phyloP scores from a whole-genome alignment of 2,888 invertebrate species.

The Drosophila colorata region DNA sequence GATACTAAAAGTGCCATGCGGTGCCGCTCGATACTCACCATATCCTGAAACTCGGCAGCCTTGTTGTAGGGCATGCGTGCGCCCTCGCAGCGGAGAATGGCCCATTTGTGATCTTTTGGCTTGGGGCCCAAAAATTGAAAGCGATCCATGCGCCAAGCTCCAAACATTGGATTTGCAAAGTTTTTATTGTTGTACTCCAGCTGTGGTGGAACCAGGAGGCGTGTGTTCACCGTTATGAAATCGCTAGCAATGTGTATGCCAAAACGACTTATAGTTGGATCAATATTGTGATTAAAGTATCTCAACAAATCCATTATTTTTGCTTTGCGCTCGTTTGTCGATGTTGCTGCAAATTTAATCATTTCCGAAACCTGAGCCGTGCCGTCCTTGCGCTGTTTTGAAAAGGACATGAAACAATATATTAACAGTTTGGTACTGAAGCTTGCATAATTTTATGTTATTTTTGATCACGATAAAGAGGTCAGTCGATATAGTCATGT shows the following conservation, averaged over 20 bases:
- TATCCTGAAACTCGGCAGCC: conserved; percentile 24
- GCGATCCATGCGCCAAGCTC: conserved; percentile 74
- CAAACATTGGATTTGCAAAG: conserved; percentile 51
- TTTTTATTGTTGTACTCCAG: conserved; percentile 87
- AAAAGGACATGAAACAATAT: not conserved
- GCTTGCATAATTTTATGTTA: no score
- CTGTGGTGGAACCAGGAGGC: conserved; percentile 91
- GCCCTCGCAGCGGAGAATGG: conserved; percentile 59
- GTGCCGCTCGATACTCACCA: conserved; percentile 31
- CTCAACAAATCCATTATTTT: conserved; percentile 89
- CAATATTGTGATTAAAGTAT: conserved; percentile 74
- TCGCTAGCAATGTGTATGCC: conserved; percentile 90
- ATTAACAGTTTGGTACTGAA: not conserved
- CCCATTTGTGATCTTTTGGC: conserved; percentile 72
- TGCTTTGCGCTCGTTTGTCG: conserved; percentile 90
- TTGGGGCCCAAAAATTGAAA: conserved; percentile 50
- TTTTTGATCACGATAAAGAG: no score
- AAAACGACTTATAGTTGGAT: conserved; percentile 90
- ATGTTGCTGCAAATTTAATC: conserved; percentile 94
- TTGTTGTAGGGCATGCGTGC: conserved; percentile 37
- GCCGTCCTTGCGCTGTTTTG: conserved; percentile 88
- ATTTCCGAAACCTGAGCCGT: conserved; percentile 93
- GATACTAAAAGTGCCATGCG: not conserved
- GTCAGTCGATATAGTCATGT: no score
- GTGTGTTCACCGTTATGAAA: conserved; percentile 92